A percentile compares a stretch with the other conserved stretches of the same genome.
Conservation (phyloP, 2,113 vertebrate genomes). For the Hirundichthys speculiger region DNA sequence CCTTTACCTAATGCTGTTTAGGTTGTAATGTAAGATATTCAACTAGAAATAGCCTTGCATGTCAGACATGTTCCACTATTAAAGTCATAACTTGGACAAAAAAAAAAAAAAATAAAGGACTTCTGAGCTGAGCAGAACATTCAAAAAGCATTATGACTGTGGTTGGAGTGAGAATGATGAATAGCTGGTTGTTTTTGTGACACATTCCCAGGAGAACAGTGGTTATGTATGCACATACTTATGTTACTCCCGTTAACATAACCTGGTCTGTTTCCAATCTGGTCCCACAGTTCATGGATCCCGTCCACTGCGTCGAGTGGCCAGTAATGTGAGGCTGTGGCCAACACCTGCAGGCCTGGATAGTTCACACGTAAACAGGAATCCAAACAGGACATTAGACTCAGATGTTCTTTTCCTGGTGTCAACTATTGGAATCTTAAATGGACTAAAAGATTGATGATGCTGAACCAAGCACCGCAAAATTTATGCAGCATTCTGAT, state of each 20-base stretch:
- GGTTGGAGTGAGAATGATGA: slow-evolving; percentile 37
- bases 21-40: too few relatives aligned
- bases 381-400: slow-evolving; percentile 25
- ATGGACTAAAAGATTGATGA: slow-evolving; percentile 29
- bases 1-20: too few relatives aligned
- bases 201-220: slow-evolving; percentile 7
- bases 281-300: slow-evolving; percentile 88
- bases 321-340: slow-evolving; percentile 95
- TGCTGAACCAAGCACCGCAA: slow-evolving; percentile 30
- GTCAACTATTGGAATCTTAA: slow-evolving; percentile 7
- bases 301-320: slow-evolving; percentile 90
- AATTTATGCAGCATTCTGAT: slow-evolving; percentile 18
- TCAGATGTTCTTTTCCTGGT: slow-evolving; percentile 26
- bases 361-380: slow-evolving; percentile 55
- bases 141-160: slow-evolving; percentile 42
- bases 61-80: too few relatives aligned
- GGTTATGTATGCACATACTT: slow-evolving; percentile 71
- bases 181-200: slow-evolving; percentile 27
- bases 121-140: slow-evolving; percentile 31
- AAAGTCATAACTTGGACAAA: background rate
- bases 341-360: slow-evolving; percentile 89
- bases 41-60: too few relatives aligned
- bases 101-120: background rate
- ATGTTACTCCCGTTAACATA: slow-evolving; percentile 77
- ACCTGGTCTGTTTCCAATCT: slow-evolving; percentile 86